Percentiles rank a stretch among this genome's conserved stretches.
phyloP scores from a whole-genome alignment of 2,113 vertebrate genomes.

The Pontoporia blainvillei region DNA sequence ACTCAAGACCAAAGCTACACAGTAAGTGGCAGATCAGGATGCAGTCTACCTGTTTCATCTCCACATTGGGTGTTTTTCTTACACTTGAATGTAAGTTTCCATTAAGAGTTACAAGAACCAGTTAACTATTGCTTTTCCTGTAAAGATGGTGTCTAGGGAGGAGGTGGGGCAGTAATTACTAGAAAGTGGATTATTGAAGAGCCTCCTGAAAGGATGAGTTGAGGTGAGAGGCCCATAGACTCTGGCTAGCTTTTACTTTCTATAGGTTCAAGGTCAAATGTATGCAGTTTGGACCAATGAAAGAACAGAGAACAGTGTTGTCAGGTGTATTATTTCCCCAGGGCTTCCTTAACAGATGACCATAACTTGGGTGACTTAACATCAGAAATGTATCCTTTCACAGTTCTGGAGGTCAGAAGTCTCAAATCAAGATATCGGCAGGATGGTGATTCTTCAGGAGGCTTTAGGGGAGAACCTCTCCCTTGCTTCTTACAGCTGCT shows the following conservation, averaged over 20 bases:
- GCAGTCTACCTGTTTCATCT: background rate
- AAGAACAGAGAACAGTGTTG: background rate
- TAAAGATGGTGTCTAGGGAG: background rate
- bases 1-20: background rate
- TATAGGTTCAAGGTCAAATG: background rate
- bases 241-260: background rate
- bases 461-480: background rate
- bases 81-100: background rate
- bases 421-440: rapidly evolving
- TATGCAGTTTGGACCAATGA: background rate
- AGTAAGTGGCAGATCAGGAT: background rate
- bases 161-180: background rate
- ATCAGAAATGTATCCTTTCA: background rate
- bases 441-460: background rate
- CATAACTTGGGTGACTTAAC: background rate
- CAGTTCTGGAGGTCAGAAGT: background rate
- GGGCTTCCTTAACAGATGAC: background rate
- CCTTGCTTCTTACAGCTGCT: background rate
- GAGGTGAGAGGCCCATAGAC: background rate
- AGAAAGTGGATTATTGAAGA: background rate
- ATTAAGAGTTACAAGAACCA: background rate
- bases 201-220: background rate
- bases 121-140: background rate
- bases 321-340: background rate
- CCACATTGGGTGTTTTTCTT: background rate